Conservation (phyloP, 2,888 invertebrate species). For the Cyrtodaria siliqua region DNA sequence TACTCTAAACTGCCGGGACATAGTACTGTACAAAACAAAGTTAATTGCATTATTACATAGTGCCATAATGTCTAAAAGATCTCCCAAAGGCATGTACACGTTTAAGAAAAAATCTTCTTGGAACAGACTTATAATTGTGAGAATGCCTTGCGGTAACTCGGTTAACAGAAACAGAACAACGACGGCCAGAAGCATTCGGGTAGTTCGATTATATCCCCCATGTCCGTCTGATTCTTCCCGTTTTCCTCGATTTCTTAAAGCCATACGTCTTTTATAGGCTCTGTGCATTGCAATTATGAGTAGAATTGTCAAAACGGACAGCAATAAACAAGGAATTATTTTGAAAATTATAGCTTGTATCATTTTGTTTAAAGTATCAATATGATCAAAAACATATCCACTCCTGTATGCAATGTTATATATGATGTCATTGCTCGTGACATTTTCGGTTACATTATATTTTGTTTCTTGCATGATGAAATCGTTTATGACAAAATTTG, state of each 20-base stretch:
- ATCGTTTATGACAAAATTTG: constrained; percentile 93
- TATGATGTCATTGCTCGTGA: constrained; percentile 33
- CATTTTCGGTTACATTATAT: neutral
- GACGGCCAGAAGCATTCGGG: constrained; percentile 95
- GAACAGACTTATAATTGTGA: constrained; percentile 91
- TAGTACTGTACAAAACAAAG: constrained; percentile 96
- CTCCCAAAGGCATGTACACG: constrained; percentile 89
- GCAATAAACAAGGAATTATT: constrained; percentile 94
- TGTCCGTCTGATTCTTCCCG: constrained; percentile 83
- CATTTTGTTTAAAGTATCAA: constrained; percentile 78
- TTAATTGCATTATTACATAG: constrained; percentile 96
- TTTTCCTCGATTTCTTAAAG: constrained; percentile 81
- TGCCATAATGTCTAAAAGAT: constrained; percentile 96
- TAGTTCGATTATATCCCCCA: constrained; percentile 90
- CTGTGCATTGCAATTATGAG: constrained; percentile 86
- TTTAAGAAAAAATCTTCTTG: constrained; percentile 90
- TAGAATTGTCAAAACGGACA: constrained; percentile 89
- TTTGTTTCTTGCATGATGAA: too few species aligned
- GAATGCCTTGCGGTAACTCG: constrained; percentile 93
- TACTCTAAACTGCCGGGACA: constrained; percentile 96
- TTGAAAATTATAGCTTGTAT: constrained; percentile 98
- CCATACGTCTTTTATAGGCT: constrained; percentile 80
- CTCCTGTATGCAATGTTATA: constrained; percentile 91
- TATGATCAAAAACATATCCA: constrained; percentile 29
- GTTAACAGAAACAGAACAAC: constrained; percentile 94